Percentiles rank a stretch among this genome's conserved stretches.
Conservation (phyloP, 2,888 invertebrate genomes). For the Agrochola litura region DNA sequence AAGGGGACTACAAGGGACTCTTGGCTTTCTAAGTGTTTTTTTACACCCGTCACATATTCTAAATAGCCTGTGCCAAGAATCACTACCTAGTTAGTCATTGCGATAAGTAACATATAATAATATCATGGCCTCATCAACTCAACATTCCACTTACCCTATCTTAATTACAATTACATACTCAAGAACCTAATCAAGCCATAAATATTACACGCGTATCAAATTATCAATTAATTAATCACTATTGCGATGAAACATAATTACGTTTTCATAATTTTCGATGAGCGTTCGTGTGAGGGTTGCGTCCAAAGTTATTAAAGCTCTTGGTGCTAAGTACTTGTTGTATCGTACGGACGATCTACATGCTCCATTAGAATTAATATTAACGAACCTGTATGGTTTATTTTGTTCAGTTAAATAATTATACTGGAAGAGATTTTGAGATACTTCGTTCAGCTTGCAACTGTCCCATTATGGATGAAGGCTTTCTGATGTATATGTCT, state of each 20-base stretch:
- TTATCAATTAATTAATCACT: constrained; percentile 64
- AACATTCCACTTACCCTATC: constrained; percentile 22
- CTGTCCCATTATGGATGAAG: neutral
- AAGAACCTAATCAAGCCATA: constrained; percentile 54
- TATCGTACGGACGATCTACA: constrained; percentile 26
- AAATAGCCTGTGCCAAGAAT: neutral
- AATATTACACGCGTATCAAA: constrained; percentile 54
- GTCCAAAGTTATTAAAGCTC: constrained; percentile 43
- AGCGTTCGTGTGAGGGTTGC: constrained; percentile 38
- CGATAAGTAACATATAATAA: constrained; percentile 8
- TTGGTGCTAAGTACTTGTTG: constrained; percentile 26
- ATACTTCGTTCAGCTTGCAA: neutral
- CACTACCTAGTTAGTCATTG: neutral
- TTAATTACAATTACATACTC: constrained; percentile 50
- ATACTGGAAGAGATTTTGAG: neutral
- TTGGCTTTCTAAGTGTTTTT: neutral
- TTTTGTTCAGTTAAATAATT: neutral
- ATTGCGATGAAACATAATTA: constrained; percentile 59
- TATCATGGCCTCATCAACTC: constrained; percentile 25
- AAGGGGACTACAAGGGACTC: neutral
- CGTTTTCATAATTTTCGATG: constrained; percentile 64
- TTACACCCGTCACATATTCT: neutral
- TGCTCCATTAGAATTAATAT: constrained; percentile 27
- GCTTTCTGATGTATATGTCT: neutral
- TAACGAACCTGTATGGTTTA: constrained; percentile 1